Conservation (phyloP, 1,140 invertebrate species). For the Tetramorium parvispinum region DNA sequence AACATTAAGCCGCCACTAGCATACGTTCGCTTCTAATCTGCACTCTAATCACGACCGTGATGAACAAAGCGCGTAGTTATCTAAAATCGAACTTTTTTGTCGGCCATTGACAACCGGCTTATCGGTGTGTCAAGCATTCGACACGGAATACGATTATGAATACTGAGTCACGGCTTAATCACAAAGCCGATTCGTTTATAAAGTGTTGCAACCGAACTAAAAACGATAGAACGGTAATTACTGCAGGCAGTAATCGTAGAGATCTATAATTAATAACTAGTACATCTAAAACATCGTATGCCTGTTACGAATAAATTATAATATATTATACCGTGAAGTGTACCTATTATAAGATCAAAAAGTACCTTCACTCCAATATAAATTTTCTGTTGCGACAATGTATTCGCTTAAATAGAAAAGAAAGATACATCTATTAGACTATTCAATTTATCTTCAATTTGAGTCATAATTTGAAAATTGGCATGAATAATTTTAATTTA, state of each 20-base stretch:
- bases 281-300: neutral
- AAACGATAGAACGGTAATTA: constrained; percentile 41
- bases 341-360: constrained; percentile 4
- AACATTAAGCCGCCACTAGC: constrained; percentile 25
- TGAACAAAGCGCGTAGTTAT: constrained; percentile 59
- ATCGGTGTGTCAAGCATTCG: constrained; percentile 53
- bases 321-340: constrained; percentile 20
- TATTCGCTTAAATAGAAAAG: neutral
- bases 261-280: constrained; percentile 34
- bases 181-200: constrained; percentile 40
- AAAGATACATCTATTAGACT: neutral
- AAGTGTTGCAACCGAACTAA: constrained; percentile 25
- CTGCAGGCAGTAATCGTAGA: neutral
- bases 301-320: constrained; percentile 45
- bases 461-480: neutral
- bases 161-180: constrained; percentile 55
- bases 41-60: constrained; percentile 57
- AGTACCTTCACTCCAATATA: constrained; percentile 1
- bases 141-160: constrained; percentile 52
- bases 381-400: neutral
- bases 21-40: constrained; percentile 43
- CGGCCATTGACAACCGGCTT: constrained; percentile 55
- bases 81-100: constrained; percentile 61
- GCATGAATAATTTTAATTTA: neutral
- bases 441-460: neutral